phyloP scores from a whole-genome alignment of 1,140 invertebrate genomes.

The Choristoneura fumiferana region DNA sequence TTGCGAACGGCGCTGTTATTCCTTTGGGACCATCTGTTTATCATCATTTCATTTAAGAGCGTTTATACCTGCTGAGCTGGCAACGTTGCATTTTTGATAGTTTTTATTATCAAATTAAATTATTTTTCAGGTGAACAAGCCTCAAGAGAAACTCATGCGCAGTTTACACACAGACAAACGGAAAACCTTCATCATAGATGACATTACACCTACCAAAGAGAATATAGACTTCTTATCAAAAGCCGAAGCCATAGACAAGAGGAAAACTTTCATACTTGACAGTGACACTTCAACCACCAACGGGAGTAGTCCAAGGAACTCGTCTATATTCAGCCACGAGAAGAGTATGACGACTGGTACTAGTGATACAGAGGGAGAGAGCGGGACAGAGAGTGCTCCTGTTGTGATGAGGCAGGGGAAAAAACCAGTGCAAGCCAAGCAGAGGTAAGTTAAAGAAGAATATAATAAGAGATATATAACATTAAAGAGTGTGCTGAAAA shows the following conservation, averaged over 20 bases:
- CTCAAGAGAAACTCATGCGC: slow-evolving; percentile 48
- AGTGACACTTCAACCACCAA: slow-evolving; percentile 74
- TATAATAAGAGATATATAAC: no score
- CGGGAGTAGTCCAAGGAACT: slow-evolving; percentile 69
- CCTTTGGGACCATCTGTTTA: no score
- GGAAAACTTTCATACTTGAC: slow-evolving; percentile 67
- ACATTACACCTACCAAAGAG: slow-evolving; percentile 62
- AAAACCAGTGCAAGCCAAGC: slow-evolving; percentile 45
- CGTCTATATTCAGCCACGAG: slow-evolving; percentile 70
- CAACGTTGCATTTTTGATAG: no score
- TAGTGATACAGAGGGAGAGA: slow-evolving; percentile 66
- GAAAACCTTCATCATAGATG: slow-evolving; percentile 59
- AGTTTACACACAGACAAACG: slow-evolving; percentile 47
- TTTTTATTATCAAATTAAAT: no score
- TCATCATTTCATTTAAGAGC: no score
- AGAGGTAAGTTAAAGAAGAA: slow-evolving; percentile 58
- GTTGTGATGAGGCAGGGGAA: slow-evolving; percentile 57
- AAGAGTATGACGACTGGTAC: slow-evolving; percentile 55
- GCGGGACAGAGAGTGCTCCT: slow-evolving; percentile 65
- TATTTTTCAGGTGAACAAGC: slow-evolving; percentile 57
- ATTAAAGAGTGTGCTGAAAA: no score
- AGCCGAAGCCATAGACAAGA: slow-evolving; percentile 56
- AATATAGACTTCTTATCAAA: slow-evolving; percentile 55
- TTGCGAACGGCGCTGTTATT: no score
- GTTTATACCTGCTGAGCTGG: no score